Evolutionary conservation across 1,140 invertebrate genomes (phyloP).

Genomic region (Pseudachorutes palmiensis): DNA sequence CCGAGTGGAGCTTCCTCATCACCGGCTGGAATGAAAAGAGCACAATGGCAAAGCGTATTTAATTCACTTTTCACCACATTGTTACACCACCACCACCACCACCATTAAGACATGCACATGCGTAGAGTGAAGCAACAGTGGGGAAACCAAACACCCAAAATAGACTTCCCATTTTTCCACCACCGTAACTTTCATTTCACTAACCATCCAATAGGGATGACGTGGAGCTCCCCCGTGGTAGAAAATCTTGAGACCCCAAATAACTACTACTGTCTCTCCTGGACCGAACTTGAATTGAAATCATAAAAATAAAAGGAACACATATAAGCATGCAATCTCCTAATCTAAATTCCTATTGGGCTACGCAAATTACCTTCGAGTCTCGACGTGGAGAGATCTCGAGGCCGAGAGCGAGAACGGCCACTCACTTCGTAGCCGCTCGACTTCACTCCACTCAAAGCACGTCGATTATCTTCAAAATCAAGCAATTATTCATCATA

Average conservation of each 20-base stretch:
- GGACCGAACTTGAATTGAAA: neutral
- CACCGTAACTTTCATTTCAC: constrained; percentile 13
- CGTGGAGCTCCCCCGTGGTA: constrained; percentile 33
- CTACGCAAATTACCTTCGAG: constrained; percentile 32
- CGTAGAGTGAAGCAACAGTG: neutral
- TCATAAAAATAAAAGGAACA: constrained; percentile 1
- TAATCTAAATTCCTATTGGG: neutral
- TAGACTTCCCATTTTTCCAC: neutral
- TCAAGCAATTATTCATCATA: constrained; percentile 15
- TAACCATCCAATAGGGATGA: constrained; percentile 38
- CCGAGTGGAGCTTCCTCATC: neutral
- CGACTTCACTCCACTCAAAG: constrained; percentile 13
- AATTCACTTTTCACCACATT: neutral
- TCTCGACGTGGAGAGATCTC: constrained; percentile 33
- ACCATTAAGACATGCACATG: constrained; percentile 8
- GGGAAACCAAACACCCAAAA: neutral
- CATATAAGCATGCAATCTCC: neutral
- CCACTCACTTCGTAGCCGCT: constrained; percentile 19
- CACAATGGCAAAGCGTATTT: neutral
- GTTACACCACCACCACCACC: neutral
- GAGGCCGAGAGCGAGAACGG: constrained; percentile 21
- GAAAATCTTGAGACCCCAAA: constrained; percentile 35
- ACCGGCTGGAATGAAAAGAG: neutral
- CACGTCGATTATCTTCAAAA: constrained; percentile 31
- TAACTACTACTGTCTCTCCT: constrained; percentile 19